A percentile compares a stretch with the other conserved stretches of the same genome.
Evolutionary conservation across 2,797 vertebrate species (phyloP).

Genomic region (Simalia tracyae): DNA sequence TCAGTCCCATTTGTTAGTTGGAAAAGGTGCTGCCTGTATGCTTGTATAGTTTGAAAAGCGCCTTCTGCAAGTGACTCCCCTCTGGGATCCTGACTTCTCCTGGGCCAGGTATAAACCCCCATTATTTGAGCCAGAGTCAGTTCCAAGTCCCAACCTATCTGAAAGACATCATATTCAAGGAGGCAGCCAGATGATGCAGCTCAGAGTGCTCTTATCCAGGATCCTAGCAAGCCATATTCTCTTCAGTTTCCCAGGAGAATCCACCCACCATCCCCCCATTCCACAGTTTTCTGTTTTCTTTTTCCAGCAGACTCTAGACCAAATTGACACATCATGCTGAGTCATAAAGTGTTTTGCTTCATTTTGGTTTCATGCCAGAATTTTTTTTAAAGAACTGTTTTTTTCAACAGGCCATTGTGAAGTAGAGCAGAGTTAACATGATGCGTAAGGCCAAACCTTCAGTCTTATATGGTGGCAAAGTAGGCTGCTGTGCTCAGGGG

Average conservation of each 20-base stretch:
- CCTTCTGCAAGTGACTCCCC: not conserved
- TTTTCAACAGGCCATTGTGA: not conserved
- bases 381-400: not conserved
- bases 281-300: not conserved
- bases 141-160: not conserved
- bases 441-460: not conserved
- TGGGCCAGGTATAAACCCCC: not conserved
- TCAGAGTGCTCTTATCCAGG: not conserved
- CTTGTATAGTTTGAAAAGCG: not conserved
- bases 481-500: not conserved
- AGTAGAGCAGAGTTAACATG: not conserved
- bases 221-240: not conserved
- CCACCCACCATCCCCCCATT: not conserved
- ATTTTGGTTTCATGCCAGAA: not conserved
- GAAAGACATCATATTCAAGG: not conserved
- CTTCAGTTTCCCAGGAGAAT: not conserved
- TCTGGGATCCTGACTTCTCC: not conserved
- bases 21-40: not conserved
- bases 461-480: not conserved
- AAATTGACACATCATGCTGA: not conserved
- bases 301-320: not conserved
- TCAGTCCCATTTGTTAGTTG: not conserved
- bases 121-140: not conserved
- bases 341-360: not conserved
- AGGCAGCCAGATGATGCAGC: not conserved